Evolutionary conservation across 2,888 invertebrate species (phyloP).

Genomic region (Drosophila tripunctata): DNA sequence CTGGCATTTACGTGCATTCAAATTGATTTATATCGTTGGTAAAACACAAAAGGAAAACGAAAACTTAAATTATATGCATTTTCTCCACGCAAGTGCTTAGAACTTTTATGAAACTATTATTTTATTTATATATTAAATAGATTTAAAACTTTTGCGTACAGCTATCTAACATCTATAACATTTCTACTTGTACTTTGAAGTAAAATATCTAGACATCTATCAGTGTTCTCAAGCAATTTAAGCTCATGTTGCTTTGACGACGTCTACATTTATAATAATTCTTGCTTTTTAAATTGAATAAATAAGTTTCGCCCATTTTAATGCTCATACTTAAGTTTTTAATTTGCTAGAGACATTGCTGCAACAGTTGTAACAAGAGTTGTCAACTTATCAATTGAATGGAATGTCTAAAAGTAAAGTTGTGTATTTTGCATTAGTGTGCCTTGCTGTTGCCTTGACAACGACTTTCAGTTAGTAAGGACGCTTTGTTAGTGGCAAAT

Average conservation of each 20-base stretch:
- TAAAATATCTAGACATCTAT: too few relatives aligned
- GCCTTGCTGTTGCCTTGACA: not conserved
- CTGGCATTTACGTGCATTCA: constrained; percentile 24
- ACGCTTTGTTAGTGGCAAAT: constrained; percentile 44
- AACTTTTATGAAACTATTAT: too few relatives aligned
- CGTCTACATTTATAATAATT: not conserved
- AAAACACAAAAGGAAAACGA: constrained; percentile 30
- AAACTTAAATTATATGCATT: constrained; percentile 44
- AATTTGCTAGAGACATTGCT: not conserved
- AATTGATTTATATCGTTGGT: constrained; percentile 67
- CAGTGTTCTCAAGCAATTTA: constrained; percentile 2
- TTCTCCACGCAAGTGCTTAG: too few relatives aligned
- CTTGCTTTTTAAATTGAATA: not conserved
- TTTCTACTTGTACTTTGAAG: too few relatives aligned
- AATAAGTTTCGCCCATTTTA: not conserved
- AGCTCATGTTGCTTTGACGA: constrained; percentile 22
- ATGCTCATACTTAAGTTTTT: constrained; percentile 4
- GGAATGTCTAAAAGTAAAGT: constrained; percentile 4
- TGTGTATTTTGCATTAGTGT: not conserved
- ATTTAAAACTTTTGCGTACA: too few relatives aligned
- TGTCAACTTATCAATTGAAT: constrained; percentile 29
- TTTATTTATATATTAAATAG: too few relatives aligned
- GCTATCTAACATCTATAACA: too few relatives aligned
- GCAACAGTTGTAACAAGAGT: not conserved
- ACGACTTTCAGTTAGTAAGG: not conserved